Evolutionary conservation across 2,888 invertebrate species (phyloP), one percentile per base, ranked within the genome.

Genomic region (Seira musarum): DNA sequence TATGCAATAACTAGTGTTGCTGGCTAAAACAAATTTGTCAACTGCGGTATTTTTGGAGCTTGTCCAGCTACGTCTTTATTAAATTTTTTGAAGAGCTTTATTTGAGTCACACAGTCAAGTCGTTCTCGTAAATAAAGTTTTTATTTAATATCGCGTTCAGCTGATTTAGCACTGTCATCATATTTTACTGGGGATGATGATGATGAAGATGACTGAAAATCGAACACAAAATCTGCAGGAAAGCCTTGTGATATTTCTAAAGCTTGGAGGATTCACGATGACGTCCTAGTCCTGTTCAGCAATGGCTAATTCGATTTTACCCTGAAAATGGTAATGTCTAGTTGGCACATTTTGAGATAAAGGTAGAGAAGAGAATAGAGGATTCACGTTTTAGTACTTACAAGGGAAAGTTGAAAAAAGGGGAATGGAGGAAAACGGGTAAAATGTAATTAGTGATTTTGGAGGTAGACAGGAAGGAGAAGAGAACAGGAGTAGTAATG

Each of bases 131-230:
- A n/a, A n/a, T n/a, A n/a, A n/a, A n/a, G n/a, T n/a, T n/a, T n/a
- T n/a, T n/a, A n/a, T n/a, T n/a, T n/a, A n/a, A n/a, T n/a, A n/a
- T n/a, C n/a, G n/a, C n/a, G n/a, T 75, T 68, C 69, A 61, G 68
- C 69, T 53, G 76, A 76, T 76, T 76, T 69, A 76, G 64, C 63
- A 46, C 53, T 63, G 76, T 76, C 69, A 76, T 76, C 76, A 76
- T 76, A 69, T 30, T 35, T 67, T 67, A 40, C 8, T 17, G 19
- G 5, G 22, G 35, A 17, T 71, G 61, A 72, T 65, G 46, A 49
- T 65, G 64, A 72, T 24, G 72, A 49, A 25, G 30, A 25, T 60
- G 30, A 35, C 40, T n/a, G 71, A 63, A 13, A 40, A n/a, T 25
- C 35, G 1, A 63, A 63, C 35, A 21, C 10, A 15, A 46, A 61